These are phyloP conservation scores for Procavia capensis DNA, from an alignment of 2,113 vertebrate species.

Conservation along the genomic window DNA sequence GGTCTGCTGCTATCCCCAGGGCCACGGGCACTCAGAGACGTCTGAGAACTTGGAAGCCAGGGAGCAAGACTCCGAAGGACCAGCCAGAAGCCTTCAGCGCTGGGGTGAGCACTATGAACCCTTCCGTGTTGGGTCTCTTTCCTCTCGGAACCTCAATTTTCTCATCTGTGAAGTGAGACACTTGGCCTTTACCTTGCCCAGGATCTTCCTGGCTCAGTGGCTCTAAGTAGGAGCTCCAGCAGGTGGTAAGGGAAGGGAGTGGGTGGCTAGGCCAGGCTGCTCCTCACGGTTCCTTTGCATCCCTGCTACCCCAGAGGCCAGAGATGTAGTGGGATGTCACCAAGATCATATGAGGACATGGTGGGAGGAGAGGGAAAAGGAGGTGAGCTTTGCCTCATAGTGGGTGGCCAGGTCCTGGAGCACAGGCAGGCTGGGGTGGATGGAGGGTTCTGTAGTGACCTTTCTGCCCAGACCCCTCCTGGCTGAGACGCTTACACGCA, in stretches of 20 bases:
- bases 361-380: rapidly evolving
- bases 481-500: neutral
- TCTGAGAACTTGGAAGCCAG: neutral
- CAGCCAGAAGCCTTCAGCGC: neutral
- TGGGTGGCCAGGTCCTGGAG: neutral
- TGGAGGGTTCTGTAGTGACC: neutral
- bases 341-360: neutral
- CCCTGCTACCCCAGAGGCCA: neutral
- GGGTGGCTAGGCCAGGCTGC: neutral
- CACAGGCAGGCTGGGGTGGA: neutral
- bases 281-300: neutral
- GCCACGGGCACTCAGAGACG: rapidly evolving
- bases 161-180: neutral
- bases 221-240: neutral
- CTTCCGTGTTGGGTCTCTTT: neutral
- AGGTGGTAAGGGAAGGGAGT: neutral
- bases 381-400: neutral
- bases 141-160: neutral
- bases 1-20: neutral
- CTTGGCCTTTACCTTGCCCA: neutral
- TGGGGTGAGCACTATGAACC: rapidly evolving
- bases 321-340: neutral
- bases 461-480: rapidly evolving
- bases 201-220: neutral
- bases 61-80: too few relatives aligned